These are phyloP conservation scores for Apteryx owenii DNA, from an alignment of 2,113 vertebrate genomes.

Conservation along the genomic window DNA sequence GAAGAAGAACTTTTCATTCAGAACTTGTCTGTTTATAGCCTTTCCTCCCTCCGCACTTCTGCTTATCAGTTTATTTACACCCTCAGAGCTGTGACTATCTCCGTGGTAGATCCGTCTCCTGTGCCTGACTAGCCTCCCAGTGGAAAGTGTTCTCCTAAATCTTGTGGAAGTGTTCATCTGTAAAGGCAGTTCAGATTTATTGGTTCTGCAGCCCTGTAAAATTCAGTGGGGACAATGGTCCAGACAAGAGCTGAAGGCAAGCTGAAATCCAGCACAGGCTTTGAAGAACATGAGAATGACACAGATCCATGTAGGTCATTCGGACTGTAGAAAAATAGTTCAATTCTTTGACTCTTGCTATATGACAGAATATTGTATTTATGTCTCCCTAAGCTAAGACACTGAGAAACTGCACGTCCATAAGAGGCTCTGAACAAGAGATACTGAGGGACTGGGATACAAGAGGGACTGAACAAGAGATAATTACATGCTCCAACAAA, in stretches of 20 bases:
- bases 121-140: neutral
- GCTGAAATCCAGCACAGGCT: neutral
- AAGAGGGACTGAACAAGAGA: neutral
- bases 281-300: neutral
- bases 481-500: conserved; percentile 11
- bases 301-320: neutral
- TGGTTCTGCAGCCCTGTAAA: neutral
- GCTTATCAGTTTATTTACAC: neutral
- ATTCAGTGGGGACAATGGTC: neutral
- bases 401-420: neutral
- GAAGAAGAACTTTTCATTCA: neutral
- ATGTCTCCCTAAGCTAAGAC: neutral
- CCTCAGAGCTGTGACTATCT: neutral
- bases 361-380: neutral
- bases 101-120: neutral
- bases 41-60: neutral
- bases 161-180: neutral
- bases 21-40: neutral
- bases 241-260: neutral
- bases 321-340: neutral
- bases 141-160: neutral
- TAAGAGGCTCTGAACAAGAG: neutral
- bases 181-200: neutral
- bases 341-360: neutral
- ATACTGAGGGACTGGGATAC: neutral